Evolutionary conservation across 2,797 vertebrate species (phyloP).

Genomic region (Lepilemur ruficaudatus): DNA sequence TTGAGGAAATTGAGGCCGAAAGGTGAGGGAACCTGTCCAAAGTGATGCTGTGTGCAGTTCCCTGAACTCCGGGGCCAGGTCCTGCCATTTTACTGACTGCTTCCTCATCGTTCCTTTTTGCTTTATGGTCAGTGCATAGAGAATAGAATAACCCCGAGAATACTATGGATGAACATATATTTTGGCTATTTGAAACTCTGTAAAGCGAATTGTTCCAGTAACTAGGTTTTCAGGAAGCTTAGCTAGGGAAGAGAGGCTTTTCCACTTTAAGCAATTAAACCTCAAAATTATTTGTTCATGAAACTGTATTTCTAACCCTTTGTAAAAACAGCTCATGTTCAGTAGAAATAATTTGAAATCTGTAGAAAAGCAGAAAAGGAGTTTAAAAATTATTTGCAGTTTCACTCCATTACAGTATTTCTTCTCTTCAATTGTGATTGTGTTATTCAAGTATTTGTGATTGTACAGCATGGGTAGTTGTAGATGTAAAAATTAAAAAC

Average conservation of each 20-base stretch:
- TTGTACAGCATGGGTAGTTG: not conserved
- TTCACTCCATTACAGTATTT: not conserved
- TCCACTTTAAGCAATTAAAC: not conserved
- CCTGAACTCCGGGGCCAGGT: not conserved
- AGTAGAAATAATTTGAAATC: not conserved
- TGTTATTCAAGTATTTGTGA: slow-evolving; percentile 16
- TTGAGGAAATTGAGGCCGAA: not conserved
- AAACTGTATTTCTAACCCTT: not conserved
- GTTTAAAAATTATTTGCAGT: not conserved
- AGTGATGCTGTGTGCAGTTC: not conserved
- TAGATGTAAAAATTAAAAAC: not conserved
- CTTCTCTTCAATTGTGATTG: not conserved
- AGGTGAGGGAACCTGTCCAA: not conserved
- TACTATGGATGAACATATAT: not conserved
- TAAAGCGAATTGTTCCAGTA: not conserved
- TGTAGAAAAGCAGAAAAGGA: not conserved
- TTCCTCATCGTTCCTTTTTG: not conserved
- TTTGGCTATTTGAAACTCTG: not conserved
- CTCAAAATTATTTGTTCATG: not conserved
- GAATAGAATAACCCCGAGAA: not conserved
- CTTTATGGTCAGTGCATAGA: not conserved
- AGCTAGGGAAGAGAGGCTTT: not conserved
- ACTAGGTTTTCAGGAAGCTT: not conserved
- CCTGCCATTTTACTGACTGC: not conserved
- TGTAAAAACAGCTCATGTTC: not conserved